phyloP scores from a whole-genome alignment of 2,797 vertebrate species.

The Erethizon dorsatum region DNA sequence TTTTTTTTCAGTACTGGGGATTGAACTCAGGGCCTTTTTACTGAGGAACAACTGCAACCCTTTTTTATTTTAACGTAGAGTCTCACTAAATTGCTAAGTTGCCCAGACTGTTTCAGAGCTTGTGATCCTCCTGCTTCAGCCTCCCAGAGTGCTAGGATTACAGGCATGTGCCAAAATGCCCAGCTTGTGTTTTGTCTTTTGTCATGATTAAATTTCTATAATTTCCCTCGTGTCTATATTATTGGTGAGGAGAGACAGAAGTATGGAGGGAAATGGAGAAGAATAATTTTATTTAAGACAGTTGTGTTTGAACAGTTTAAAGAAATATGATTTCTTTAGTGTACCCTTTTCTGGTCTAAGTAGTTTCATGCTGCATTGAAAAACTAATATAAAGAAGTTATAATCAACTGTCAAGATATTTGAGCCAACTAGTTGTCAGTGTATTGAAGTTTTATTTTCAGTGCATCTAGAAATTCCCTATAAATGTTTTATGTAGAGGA shows the following conservation, averaged over 20 bases:
- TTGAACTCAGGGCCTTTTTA: background rate
- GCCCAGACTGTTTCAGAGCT: background rate
- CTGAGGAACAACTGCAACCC: background rate
- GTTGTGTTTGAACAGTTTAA: background rate
- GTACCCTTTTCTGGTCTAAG: background rate
- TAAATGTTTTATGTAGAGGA: background rate
- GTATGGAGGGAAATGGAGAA: background rate
- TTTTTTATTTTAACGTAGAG: background rate
- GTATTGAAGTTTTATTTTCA: background rate
- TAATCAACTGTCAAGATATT: slow-evolving; percentile 49
- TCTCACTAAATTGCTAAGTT: background rate
- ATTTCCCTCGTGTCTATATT: background rate
- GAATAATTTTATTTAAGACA: slow-evolving; percentile 61
- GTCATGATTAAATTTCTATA: background rate
- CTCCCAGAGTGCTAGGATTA: background rate
- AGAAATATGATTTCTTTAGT: background rate
- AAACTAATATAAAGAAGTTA: slow-evolving; percentile 55
- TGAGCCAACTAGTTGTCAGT: background rate
- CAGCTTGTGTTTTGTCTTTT: slow-evolving; percentile 57
- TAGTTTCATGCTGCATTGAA: slow-evolving; percentile 36
- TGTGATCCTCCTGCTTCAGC: background rate
- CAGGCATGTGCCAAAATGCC: background rate
- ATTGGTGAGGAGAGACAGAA: slow-evolving; percentile 46
- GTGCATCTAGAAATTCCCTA: background rate
- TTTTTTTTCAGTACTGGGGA: background rate